phyloP scores from a whole-genome alignment of 1,140 invertebrate species.

The Anastrepha obliqua region DNA sequence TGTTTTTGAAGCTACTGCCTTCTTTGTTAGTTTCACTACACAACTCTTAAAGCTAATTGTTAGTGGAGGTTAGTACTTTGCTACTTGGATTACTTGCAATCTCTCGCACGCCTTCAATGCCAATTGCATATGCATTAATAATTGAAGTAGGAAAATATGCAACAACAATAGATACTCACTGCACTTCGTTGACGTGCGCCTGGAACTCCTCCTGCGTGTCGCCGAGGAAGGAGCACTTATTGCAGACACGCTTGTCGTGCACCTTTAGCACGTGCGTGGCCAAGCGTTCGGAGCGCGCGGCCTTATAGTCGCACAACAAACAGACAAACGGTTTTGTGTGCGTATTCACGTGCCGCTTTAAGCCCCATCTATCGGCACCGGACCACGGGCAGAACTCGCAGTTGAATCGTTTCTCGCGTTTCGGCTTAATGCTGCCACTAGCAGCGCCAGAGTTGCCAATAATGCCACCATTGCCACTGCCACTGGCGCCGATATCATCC shows the following conservation, averaged over 20 bases:
- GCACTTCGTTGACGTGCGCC: constrained; percentile 83
- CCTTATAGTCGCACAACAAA: constrained; percentile 92
- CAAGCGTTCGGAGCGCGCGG: constrained; percentile 88
- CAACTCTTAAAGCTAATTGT: constrained; percentile 55
- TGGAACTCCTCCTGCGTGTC: constrained; percentile 86
- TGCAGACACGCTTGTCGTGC: constrained; percentile 91
- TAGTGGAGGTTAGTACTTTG: constrained; percentile 27
- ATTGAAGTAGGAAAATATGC: background rate
- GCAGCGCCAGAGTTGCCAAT: constrained; percentile 55
- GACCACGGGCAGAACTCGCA: constrained; percentile 93
- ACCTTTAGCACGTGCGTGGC: constrained; percentile 92
- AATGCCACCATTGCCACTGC: constrained; percentile 21
- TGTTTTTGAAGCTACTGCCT: background rate
- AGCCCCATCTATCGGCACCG: constrained; percentile 94
- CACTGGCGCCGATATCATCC: constrained; percentile 63
- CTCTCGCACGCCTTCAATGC: background rate
- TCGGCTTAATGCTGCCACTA: constrained; percentile 69
- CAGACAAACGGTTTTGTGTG: constrained; percentile 93
- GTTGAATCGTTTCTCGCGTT: constrained; percentile 81
- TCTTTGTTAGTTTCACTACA: constrained; percentile 26
- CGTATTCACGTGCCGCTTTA: constrained; percentile 93
- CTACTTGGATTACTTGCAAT: background rate
- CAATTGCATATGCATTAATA: background rate
- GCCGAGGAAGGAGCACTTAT: constrained; percentile 88
- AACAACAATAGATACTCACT: constrained; percentile 75